Conservation (phyloP, 2,888 invertebrate genomes). For the Bembecia ichneumoniformis region DNA sequence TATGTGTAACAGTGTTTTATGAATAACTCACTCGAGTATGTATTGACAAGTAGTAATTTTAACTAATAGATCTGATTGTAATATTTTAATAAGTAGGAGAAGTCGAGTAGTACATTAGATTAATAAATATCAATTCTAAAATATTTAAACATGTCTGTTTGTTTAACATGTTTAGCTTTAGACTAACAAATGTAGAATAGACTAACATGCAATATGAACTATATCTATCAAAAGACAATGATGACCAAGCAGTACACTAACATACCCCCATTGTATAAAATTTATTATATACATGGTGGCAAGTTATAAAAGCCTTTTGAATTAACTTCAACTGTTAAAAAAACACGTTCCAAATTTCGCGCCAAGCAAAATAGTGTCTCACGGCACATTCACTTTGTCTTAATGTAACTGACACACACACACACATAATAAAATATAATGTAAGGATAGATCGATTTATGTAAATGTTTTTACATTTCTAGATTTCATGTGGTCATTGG, state of each 20-base stretch:
- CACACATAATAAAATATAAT: constrained; percentile 49
- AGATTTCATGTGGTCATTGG: constrained; percentile 99
- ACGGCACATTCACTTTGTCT: constrained; percentile 33
- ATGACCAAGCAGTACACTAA: constrained; percentile 47
- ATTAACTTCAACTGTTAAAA: constrained; percentile 2
- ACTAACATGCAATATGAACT: constrained; percentile 52
- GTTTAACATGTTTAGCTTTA: constrained; percentile 72
- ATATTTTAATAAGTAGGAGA: constrained; percentile 58
- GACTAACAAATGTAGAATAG: constrained; percentile 70
- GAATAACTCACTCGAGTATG: constrained; percentile 25
- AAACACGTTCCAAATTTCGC: constrained; percentile 29
- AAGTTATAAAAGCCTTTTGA: constrained; percentile 40
- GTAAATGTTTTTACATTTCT: constrained; percentile 78
- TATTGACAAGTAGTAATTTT: constrained; percentile 44
- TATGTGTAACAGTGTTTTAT: background rate
- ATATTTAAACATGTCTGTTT: constrained; percentile 68
- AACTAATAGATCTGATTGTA: constrained; percentile 68
- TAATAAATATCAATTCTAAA: constrained; percentile 70
- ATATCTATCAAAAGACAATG: constrained; percentile 25
- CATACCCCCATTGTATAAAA: constrained; percentile 47
- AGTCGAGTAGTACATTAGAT: constrained; percentile 57
- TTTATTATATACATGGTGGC: constrained; percentile 26
- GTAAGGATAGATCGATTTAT: constrained; percentile 69
- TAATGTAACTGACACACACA: constrained; percentile 14
- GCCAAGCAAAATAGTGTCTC: constrained; percentile 74